Evolutionary conservation across 2,888 invertebrate genomes (phyloP).

Genomic region (Nomada ferruginata): DNA sequence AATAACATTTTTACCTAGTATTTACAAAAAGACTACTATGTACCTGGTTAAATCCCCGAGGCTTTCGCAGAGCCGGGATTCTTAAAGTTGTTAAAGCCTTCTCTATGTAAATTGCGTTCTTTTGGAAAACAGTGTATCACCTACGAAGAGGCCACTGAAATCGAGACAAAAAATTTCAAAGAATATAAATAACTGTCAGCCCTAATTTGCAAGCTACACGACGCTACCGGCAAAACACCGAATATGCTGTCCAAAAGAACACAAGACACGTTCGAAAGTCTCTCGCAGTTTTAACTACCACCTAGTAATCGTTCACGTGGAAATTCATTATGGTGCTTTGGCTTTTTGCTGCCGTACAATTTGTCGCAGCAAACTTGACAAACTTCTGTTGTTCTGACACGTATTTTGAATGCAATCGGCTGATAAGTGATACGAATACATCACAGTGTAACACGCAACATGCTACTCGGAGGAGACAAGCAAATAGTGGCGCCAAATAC

Average conservation of each 20-base stretch:
- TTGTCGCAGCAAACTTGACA: slow-evolving; percentile 25
- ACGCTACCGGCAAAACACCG: neutral
- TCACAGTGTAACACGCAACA: slow-evolving; percentile 40
- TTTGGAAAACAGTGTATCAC: neutral
- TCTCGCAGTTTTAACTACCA: slow-evolving; percentile 32
- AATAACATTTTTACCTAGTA: slow-evolving; percentile 57
- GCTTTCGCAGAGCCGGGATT: neutral
- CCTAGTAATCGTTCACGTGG: slow-evolving; percentile 28
- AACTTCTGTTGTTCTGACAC: slow-evolving; percentile 13
- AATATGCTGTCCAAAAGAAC: slow-evolving; percentile 6
- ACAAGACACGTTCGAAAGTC: neutral
- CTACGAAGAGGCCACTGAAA: neutral
- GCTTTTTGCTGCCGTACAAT: slow-evolving; percentile 34
- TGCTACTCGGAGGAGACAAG: neutral
- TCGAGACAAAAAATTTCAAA: neutral
- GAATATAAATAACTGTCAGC: neutral
- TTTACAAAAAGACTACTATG: slow-evolving; percentile 48
- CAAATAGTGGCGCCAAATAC: neutral
- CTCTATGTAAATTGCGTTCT: neutral
- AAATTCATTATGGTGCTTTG: slow-evolving; percentile 56
- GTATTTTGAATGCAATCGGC: slow-evolving; percentile 41
- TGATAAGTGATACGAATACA: slow-evolving; percentile 44
- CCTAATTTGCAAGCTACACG: no score
- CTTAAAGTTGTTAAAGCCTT: slow-evolving; percentile 15
- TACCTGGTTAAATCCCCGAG: slow-evolving; percentile 16